A percentile compares a stretch with the other conserved stretches of the same genome.
phyloP scores from a whole-genome alignment of 2,888 invertebrate species.

The Phanerotoma sp. region DNA sequence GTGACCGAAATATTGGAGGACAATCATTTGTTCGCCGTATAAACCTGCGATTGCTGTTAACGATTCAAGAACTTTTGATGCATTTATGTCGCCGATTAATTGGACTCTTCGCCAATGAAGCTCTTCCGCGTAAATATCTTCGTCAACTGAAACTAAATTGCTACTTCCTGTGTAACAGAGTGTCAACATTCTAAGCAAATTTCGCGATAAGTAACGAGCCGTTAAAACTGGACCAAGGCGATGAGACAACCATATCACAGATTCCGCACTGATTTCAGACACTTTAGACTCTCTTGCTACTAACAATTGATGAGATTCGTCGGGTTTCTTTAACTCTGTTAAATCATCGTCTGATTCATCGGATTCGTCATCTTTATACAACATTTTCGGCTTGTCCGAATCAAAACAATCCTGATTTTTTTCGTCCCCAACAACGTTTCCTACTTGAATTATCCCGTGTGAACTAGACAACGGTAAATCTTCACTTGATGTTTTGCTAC shows the following conservation, averaged over 20 bases:
- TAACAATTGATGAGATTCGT: conserved; percentile 34
- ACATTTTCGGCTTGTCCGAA: conserved; percentile 12
- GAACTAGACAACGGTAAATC: conserved; percentile 42
- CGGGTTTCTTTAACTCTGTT: conserved; percentile 14
- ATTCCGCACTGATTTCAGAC: conserved; percentile 85
- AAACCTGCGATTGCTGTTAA: conserved; percentile 86
- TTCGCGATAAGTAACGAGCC: conserved; percentile 85
- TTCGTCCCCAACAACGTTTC: not conserved
- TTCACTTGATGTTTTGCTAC: conserved; percentile 61
- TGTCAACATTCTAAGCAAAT: conserved; percentile 90
- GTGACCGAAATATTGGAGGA: conserved; percentile 88
- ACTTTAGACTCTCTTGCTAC: conserved; percentile 61
- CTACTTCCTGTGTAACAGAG: conserved; percentile 89
- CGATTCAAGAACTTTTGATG: conserved; percentile 86
- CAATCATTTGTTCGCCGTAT: conserved; percentile 85
- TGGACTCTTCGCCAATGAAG: conserved; percentile 66
- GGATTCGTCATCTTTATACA: conserved; percentile 16
- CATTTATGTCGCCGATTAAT: conserved; percentile 78
- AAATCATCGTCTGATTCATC: conserved; percentile 20
- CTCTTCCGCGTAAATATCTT: conserved; percentile 58
- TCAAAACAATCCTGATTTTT: conserved; percentile 16
- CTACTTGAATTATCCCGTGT: conserved; percentile 19
- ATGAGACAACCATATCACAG: conserved; percentile 89
- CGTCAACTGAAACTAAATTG: conserved; percentile 62
- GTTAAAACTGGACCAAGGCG: conserved; percentile 92